Evolutionary conservation across 1,140 invertebrate species (phyloP), one percentile per base, ranked within the genome.

Genomic region (Scylla paramamosain): DNA sequence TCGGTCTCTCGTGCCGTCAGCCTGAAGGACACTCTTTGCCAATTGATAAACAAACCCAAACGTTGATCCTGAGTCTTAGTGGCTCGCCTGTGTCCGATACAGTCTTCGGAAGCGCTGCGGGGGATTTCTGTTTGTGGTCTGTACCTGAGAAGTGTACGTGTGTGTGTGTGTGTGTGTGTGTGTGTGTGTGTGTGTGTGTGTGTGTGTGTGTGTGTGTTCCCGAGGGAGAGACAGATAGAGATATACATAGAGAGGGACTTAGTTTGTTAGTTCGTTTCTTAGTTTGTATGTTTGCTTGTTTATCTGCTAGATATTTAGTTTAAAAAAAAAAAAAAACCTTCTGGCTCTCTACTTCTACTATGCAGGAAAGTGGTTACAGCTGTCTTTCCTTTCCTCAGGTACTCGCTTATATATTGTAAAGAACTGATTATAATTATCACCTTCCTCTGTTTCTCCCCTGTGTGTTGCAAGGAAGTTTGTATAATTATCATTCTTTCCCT

Each of bases 181-280:
- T 67, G 59, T 67, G 59, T 67, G 8, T 67, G 59, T 67, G 8
- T 67, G 59, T 67, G 59, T 67, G 8, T 67, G 59, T 67, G 59
- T 67, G 59, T 67, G 59, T 67, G 59, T 67, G 59, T 67, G 59
- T 67, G 59, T 67, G 59, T 67, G 59, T 67, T n/a, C n/a, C n/a
- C n/a, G n/a, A n/a, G n/a, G n/a, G n/a, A n/a, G n/a, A n/a, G n/a
- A n/a, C n/a, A n/a, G n/a, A n/a, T n/a, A n/a, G n/a, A n/a, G n/a
- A n/a, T n/a, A n/a, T n/a, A n/a, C n/a, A n/a, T n/a, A n/a, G n/a
- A n/a, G n/a, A n/a, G n/a, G n/a, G n/a, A n/a, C n/a, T 77, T 77
- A 20, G 12, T n/a, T 77, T 20, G 0, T 7, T 8, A 77, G 20
- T 77, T 77, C 8, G 12, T 77, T 77, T 77, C 8, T n/a, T 77